A percentile compares a stretch with the other conserved stretches of the same genome.
Conservation (phyloP, 2,888 invertebrate species). For the Ennomos fuscantarius region DNA sequence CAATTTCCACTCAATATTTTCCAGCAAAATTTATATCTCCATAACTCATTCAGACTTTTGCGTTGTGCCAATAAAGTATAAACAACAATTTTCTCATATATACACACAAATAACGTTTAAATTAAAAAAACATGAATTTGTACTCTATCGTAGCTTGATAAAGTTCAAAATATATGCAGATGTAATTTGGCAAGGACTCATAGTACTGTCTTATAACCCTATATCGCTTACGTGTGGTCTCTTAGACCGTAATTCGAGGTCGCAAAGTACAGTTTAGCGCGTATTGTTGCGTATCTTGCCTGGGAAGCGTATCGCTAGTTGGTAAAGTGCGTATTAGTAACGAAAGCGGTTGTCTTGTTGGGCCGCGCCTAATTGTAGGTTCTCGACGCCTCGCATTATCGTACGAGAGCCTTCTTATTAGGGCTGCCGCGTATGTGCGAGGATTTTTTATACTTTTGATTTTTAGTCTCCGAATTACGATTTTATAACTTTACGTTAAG, state of each 20-base stretch:
- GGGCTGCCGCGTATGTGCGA: slow-evolving; percentile 35
- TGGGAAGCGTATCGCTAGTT: slow-evolving; percentile 64
- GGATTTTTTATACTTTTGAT: not conserved
- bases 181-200: slow-evolving; percentile 47
- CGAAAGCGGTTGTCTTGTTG: slow-evolving; percentile 67
- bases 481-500: no score
- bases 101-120: slow-evolving; percentile 27
- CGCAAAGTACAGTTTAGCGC: slow-evolving; percentile 41
- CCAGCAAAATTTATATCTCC: slow-evolving; percentile 57
- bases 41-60: slow-evolving; percentile 62
- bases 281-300: slow-evolving; percentile 13
- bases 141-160: slow-evolving; percentile 32
- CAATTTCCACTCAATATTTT: slow-evolving; percentile 74
- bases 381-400: slow-evolving; percentile 75
- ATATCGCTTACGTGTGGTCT: slow-evolving; percentile 42
- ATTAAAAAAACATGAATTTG: slow-evolving; percentile 18
- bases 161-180: slow-evolving; percentile 28
- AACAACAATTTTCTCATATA: slow-evolving; percentile 67
- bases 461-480: no score
- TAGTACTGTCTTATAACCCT: slow-evolving; percentile 60
- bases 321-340: slow-evolving; percentile 77
- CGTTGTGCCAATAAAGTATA: slow-evolving; percentile 76
- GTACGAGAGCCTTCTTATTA: slow-evolving; percentile 56
- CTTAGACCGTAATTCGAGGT: slow-evolving; percentile 33
- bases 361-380: slow-evolving; percentile 79